Conservation (phyloP, 2,888 invertebrate genomes). For the Athrips mouffetella region DNA sequence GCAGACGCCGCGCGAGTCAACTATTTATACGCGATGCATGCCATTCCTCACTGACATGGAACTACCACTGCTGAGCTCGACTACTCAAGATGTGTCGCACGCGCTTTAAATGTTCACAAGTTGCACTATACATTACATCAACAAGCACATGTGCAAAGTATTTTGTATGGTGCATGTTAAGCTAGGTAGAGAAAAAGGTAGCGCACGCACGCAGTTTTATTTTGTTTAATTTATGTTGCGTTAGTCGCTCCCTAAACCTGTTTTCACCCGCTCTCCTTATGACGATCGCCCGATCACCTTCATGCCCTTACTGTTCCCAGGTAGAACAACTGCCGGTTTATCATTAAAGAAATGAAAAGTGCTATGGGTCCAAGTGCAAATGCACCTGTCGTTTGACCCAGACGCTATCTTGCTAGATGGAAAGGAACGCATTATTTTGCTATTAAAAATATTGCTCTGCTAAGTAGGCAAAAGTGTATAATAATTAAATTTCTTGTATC, state of each 20-base stretch:
- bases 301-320: conserved; percentile 2
- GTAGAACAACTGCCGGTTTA: conserved; percentile 11
- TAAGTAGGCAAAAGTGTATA: too few relatives aligned
- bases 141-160: conserved; percentile 6
- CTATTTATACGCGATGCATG: conserved; percentile 71
- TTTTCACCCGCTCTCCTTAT: neutral
- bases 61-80: conserved; percentile 7
- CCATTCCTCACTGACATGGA: conserved; percentile 55
- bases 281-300: conserved; percentile 7
- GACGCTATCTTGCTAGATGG: conserved; percentile 12
- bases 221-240: conserved; percentile 4
- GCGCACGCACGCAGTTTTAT: neutral
- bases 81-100: conserved; percentile 6
- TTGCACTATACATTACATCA: conserved; percentile 10
- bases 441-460: conserved; percentile 3
- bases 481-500: too few relatives aligned
- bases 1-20: conserved; percentile 70
- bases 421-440: conserved; percentile 4
- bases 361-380: conserved; percentile 2
- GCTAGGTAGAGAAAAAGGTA: conserved; percentile 4
- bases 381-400: conserved; percentile 17
- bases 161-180: conserved; percentile 2
- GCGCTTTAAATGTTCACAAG: conserved; percentile 1
- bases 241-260: conserved; percentile 7
- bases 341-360: conserved; percentile 10